Evolutionary conservation across 2,888 invertebrate species (phyloP), one percentile per base, ranked within the genome.

Genomic region (Acronicta aceris): DNA sequence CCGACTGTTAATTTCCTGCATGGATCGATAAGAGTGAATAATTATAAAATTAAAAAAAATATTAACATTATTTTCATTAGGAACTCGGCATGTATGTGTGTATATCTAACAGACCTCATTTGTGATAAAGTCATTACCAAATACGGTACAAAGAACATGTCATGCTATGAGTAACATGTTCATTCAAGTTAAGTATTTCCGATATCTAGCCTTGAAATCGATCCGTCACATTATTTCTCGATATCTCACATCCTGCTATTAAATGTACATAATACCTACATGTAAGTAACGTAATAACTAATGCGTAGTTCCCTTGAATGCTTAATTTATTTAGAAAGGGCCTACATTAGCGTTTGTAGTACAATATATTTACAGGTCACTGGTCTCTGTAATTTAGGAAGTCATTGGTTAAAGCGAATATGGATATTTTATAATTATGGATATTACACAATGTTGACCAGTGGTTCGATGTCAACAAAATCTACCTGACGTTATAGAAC

Each of bases 241-340:
- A 71, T 72, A 74, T 74, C 51, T 53, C 55, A 60, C 60, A 71
- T 82, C 79, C 81, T 66, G 71, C 45, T 45, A 66, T 75, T 70
- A 75, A 40, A 41, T 61, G 47, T 64, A 54, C 56, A n/a, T n/a
- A n/a, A n/a, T n/a, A n/a, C n/a, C n/a, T n/a, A n/a, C n/a, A n/a
- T n/a, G n/a, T n/a, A n/a, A n/a, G n/a, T n/a, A n/a, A n/a, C 21
- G 21, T 21, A 4, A n/a, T 4, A 69, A 64, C 64, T 59, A 71
- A 76, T 70, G 70, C 59, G 63, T 55, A 65, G 65, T 73, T 75
- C 71, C 72, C 43, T 60, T 56, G 45, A 21, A 64, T 54, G 17
- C 41, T n/a, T 30, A 52, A 63, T 70, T 56, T 69, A 57, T 75
- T 71, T 75, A 71, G 51, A 67, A 74, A 60, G 65, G 70, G 71